Evolutionary conservation across 2,113 vertebrate genomes (phyloP).

Genomic region (Pycnonotus jocosus): DNA sequence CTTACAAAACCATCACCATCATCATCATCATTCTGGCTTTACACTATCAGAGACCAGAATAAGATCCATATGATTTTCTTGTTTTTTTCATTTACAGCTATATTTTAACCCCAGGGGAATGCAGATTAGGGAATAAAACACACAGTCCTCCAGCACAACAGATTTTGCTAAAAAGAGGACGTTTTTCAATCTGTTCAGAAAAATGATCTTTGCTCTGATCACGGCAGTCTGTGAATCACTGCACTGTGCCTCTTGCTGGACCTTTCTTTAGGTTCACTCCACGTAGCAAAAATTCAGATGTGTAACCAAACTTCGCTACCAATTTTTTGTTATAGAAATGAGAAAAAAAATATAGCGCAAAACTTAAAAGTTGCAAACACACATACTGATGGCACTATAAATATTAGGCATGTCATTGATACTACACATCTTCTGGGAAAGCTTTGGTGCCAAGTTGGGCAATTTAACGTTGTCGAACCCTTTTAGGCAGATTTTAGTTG

Average conservation of each 20-base stretch:
- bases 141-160: not conserved
- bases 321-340: constrained; percentile 20
- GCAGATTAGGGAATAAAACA: not conserved
- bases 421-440: constrained; percentile 66
- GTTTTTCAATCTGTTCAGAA: not conserved
- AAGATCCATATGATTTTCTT: not conserved
- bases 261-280: not conserved
- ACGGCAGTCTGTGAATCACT: not conserved
- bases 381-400: constrained; percentile 64
- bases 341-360: not conserved
- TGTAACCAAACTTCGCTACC: not conserved
- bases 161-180: constrained; percentile 23
- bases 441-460: constrained; percentile 68
- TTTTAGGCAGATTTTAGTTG: constrained; percentile 76
- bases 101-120: not conserved
- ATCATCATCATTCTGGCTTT: not conserved
- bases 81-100: not conserved
- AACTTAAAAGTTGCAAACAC: constrained; percentile 58
- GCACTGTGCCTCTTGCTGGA: not conserved
- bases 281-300: not conserved
- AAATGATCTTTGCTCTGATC: not conserved
- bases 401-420: constrained; percentile 68
- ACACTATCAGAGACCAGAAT: not conserved
- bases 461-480: constrained; percentile 70
- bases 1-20: not conserved